phyloP scores from a whole-genome alignment of 1,140 invertebrate species.

The Proctacanthus coquilletti region DNA sequence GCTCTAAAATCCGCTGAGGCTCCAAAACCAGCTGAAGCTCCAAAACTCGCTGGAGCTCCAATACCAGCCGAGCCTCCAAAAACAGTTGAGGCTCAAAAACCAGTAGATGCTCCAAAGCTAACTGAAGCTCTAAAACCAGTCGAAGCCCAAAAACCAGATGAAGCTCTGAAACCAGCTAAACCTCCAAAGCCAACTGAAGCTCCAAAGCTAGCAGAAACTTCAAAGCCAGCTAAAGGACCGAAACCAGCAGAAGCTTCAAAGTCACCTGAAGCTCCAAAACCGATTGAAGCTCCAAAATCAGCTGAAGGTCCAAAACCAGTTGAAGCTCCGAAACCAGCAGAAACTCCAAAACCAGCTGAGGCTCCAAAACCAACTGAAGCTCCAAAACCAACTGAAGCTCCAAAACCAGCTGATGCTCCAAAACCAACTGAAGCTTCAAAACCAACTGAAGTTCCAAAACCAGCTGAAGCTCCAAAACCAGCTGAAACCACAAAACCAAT shows the following conservation, averaged over 20 bases:
- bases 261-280: neutral
- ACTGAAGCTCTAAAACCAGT: constrained; percentile 8
- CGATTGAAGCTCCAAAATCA: constrained; percentile 1
- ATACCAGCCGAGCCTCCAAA: neutral
- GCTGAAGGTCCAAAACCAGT: neutral
- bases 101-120: neutral
- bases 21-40: neutral
- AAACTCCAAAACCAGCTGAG: constrained; percentile 1
- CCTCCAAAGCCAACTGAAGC: constrained; percentile 3
- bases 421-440: neutral
- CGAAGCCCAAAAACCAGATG: constrained; percentile 1
- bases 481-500: neutral
- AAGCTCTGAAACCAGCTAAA: constrained; percentile 1
- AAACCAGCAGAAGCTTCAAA: neutral
- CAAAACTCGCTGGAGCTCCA: constrained; percentile 1
- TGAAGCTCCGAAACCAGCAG: constrained; percentile 6
- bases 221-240: neutral
- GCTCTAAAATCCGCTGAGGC: no score
- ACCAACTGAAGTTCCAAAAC: neutral
- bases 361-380: constrained; percentile 3
- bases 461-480: neutral
- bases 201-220: constrained; percentile 1
- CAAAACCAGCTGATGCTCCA: neutral
- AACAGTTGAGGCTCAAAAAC: neutral
- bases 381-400: constrained; percentile 3